Percentiles rank a stretch among this genome's conserved stretches.
These are phyloP conservation scores for Pitangus sulphuratus DNA, from an alignment of 2,797 vertebrate species.

Conservation along the genomic window DNA sequence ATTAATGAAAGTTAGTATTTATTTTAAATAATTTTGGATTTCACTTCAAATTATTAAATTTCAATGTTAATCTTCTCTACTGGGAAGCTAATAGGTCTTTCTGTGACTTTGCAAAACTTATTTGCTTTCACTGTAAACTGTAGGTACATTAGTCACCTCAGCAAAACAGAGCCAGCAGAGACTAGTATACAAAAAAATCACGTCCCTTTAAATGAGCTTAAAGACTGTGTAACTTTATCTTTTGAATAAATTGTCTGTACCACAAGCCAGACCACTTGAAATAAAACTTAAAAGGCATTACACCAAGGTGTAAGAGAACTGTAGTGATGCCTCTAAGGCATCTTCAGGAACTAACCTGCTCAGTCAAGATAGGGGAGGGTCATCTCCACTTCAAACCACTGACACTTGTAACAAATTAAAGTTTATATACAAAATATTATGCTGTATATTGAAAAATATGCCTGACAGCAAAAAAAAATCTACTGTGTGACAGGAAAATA, in stretches of 20 bases:
- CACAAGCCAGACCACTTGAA: background rate
- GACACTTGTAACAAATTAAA: background rate
- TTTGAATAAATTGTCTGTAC: background rate
- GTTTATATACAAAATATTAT: background rate
- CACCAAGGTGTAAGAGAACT: background rate
- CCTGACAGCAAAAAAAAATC: background rate
- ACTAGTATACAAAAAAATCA: background rate
- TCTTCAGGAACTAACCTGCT: background rate
- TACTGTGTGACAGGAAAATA: background rate
- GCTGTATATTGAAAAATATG: background rate
- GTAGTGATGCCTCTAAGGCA: background rate
- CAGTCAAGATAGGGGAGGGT: background rate
- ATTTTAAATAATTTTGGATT: background rate
- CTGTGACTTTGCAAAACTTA: background rate
- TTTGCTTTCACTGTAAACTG: background rate
- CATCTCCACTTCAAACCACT: background rate
- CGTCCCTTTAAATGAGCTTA: background rate
- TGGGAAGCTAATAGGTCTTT: background rate
- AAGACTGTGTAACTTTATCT: background rate
- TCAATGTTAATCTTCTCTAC: background rate
- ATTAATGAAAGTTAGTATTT: background rate
- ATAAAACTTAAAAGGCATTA: background rate
- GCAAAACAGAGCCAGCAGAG: background rate
- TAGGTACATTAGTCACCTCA: accelerated
- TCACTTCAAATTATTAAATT: background rate